Conservation (phyloP, 2,888 invertebrate genomes). For the Acanthosepion pharaonis region DNA sequence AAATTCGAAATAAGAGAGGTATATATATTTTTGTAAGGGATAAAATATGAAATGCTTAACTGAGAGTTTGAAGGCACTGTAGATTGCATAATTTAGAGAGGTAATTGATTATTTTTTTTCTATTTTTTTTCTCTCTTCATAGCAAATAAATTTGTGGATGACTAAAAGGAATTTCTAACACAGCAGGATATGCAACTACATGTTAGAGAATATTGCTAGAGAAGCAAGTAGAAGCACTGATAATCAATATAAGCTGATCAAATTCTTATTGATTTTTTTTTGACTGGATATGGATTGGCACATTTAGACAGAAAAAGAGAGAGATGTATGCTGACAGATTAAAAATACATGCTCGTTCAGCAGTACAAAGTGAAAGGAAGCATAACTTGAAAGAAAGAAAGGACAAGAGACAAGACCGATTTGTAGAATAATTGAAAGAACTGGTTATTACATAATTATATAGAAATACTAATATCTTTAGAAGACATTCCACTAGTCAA, state of each 20-base stretch:
- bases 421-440: neutral
- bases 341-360: neutral
- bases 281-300: constrained; percentile 33
- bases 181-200: neutral
- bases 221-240: neutral
- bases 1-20: no score
- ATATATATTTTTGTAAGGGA: no score
- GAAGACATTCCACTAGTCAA: no score
- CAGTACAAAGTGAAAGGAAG: neutral
- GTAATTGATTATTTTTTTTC: neutral
- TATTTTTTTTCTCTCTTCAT: neutral
- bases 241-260: neutral
- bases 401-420: neutral
- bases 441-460: no score
- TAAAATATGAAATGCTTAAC: no score
- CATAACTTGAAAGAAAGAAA: neutral
- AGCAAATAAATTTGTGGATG: neutral
- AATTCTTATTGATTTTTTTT: neutral
- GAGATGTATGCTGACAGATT: neutral
- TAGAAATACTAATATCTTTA: no score
- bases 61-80: no score
- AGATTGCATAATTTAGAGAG: neutral
- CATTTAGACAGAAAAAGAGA: neutral
- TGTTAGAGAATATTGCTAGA: neutral
- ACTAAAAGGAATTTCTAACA: neutral